phyloP scores from a whole-genome alignment of 2,113 vertebrate species.

The Platysternon megacephalum region DNA sequence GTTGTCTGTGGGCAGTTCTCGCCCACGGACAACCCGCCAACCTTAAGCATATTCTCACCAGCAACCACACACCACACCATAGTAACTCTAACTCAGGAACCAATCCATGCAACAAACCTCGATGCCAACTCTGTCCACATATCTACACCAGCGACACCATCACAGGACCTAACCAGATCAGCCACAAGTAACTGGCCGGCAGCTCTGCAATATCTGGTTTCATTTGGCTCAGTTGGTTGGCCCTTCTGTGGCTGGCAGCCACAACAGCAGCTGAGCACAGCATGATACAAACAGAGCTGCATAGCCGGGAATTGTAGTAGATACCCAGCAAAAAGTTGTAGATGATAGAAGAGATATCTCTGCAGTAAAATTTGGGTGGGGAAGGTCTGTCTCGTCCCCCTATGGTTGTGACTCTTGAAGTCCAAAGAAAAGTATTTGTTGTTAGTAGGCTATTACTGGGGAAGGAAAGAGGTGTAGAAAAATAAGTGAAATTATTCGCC shows the following conservation, averaged over 20 bases:
- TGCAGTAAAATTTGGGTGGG: neutral
- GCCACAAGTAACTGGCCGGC: too few relatives aligned
- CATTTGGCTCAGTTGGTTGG: neutral
- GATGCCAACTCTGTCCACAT: too few relatives aligned
- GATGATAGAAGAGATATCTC: too few relatives aligned
- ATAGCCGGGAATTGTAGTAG: neutral
- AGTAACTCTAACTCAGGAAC: too few relatives aligned
- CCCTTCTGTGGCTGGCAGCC: neutral
- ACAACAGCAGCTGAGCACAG: neutral
- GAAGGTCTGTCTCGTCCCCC: neutral
- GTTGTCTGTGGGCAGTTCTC: too few relatives aligned
- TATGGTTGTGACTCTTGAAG: neutral
- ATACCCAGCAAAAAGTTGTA: neutral
- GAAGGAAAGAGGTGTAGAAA: neutral
- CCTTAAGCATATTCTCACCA: too few relatives aligned
- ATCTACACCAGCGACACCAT: too few relatives aligned
- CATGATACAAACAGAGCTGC: neutral
- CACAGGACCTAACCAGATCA: too few relatives aligned
- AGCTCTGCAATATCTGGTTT: neutral
- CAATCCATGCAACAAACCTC: too few relatives aligned
- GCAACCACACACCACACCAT: too few relatives aligned
- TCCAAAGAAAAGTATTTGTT: neutral
- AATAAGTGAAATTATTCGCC: neutral
- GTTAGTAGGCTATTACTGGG: neutral
- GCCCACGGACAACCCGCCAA: too few relatives aligned